Conservation (phyloP, 1,140 invertebrate genomes). For the Diuraphis noxia region DNA sequence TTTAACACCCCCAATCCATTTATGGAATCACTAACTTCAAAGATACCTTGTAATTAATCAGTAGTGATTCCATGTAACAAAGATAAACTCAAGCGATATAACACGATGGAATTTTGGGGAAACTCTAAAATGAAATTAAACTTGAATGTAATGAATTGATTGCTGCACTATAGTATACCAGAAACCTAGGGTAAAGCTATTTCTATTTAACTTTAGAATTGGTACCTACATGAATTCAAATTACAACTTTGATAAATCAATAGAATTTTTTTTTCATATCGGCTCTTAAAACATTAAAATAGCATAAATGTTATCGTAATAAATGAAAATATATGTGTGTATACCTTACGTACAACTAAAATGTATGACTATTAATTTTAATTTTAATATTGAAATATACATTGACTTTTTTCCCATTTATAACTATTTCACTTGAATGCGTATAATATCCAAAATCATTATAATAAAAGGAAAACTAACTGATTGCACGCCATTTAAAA, state of each 20-base stretch:
- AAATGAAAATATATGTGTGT: not conserved
- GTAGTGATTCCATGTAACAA: constrained; percentile 20
- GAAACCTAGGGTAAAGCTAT: not conserved
- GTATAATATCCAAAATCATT: not conserved
- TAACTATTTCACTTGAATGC: not conserved
- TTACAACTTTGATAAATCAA: not conserved
- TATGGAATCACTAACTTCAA: constrained; percentile 24
- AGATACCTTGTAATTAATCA: constrained; percentile 34
- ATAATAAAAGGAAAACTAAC: not conserved
- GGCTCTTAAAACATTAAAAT: not conserved
- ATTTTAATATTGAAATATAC: not conserved
- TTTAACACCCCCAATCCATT: not conserved
- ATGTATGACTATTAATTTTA: not conserved
- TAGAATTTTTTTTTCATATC: not conserved
- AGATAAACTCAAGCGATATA: constrained; percentile 28
- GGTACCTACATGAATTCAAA: not conserved
- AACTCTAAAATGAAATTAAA: constrained; percentile 26
- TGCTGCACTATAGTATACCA: not conserved
- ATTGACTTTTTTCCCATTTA: not conserved
- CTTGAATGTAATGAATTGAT: constrained; percentile 18
- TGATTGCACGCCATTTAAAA: not conserved
- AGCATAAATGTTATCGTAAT: not conserved
- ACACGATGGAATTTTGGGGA: constrained; percentile 19
- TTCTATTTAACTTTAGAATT: constrained; percentile 3
- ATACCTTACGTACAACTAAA: not conserved